Evolutionary conservation across 2,888 invertebrate species (phyloP), one percentile per base, ranked within the genome.

Genomic region (Sussaba pulchella): DNA sequence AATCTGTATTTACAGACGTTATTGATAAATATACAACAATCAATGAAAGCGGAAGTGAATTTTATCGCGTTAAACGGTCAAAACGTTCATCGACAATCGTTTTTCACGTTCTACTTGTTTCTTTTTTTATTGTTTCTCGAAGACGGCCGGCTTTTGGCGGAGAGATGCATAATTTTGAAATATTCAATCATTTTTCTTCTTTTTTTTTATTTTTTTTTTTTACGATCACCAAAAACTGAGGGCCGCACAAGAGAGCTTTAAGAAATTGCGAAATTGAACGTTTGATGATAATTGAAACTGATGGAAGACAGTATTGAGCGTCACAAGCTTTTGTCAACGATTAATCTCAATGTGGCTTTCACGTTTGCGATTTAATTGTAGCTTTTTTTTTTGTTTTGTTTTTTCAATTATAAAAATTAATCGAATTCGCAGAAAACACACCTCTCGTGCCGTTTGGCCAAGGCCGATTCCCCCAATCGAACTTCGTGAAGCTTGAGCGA

Each of bases 1-100:
- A 77, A 83, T 71, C 64, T 71, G 69, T 85, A 85, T 84, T 36
- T 85, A 86, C 86, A 86, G 72, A 83, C 31, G 19, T 26, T 70
- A 43, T 78, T 71, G 75, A 84, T 82, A 83, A 84, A 82, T 83
- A 81, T 83, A 84, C 70, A 82, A 76, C 80, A 66, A 76, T 59
- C 21, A 61, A 63, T 70, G 66, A 81, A 47, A 81, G 54, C 47
- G 47, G 61, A 43, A 66, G 31, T 39, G 41, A 54, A 54, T 54
- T 10, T 75, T 67, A 61, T 63, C 64, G 57, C 14, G 19, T 45
- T 41, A 9, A 41, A 26, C 10, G 41, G 45, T 36, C 50, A 41
- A 57, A 59, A 70, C 24, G 59, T 24, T 61, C 31, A 31, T 61
- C 66, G 36, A n/a, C 31, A 26, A 50, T 69, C n/a, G 50, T 47